Base-by-base conservation (phyloP, 2,888 invertebrate species). In the Bugula neritina region DNA sequence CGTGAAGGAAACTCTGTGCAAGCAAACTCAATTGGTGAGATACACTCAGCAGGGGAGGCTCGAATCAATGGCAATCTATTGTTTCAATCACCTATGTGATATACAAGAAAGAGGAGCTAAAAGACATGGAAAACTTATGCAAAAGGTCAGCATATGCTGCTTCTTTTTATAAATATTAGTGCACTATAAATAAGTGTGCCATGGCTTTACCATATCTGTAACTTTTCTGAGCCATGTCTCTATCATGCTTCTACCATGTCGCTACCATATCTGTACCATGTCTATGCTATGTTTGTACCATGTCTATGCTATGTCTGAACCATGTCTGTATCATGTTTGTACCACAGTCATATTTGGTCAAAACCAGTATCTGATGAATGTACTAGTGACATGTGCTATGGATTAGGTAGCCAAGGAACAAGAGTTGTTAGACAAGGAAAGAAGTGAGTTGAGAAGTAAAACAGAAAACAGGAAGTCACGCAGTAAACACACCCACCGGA, bases 391-490 rank as follows among this genome's bases (percentile, higher is more conserved):
- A n/a, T n/a, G n/a, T n/a, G n/a, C n/a, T n/a, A n/a, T n/a, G n/a
- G n/a, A n/a, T n/a, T 23, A 63, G 63, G 27, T 63, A 31, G 63
- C 63, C 5, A 63, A 63, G n/a, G 63, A 63, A 31, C 63, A 63
- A n/a, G 25, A 63, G 63, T 13, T 63, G 31, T 27, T 63, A 17
- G 63, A 63, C n/a, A 63, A 63, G n/a, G 63, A 34, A 13, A 63
- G 63, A n/a, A 31, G 2, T 2, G 63, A 63, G 31, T 3, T 63
- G 34, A 63, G 31, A 31, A 3, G 29, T 2, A 21, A 63, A 63
- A 25, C 27, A 13, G 27, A 31, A 25, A 5, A 29, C 34, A 27
- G 31, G 27, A 43, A 43, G 17, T 17, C 43, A 10, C 43, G 43
- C 10, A 43, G 43, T 43, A 43, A 43, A 17, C 43, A 43, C 43